These are phyloP conservation scores for Ophion costatus DNA, from an alignment of 2,888 invertebrate species.

Conservation along the genomic window DNA sequence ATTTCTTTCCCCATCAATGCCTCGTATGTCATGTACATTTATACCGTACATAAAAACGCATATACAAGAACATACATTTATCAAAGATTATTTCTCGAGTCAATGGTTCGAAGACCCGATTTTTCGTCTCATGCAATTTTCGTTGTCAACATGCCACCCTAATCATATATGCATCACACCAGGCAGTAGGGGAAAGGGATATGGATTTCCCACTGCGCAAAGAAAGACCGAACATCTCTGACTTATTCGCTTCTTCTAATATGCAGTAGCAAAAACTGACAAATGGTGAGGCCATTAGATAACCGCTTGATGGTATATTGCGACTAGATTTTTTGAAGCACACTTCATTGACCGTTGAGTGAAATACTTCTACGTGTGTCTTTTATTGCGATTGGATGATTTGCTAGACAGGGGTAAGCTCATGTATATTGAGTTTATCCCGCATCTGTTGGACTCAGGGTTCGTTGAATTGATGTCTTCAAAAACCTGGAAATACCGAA, in stretches of 20 bases:
- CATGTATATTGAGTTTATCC: neutral
- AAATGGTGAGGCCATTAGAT: neutral
- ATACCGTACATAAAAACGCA: neutral
- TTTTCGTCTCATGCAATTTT: conserved; percentile 22
- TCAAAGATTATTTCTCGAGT: conserved; percentile 57
- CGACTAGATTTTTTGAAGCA: neutral
- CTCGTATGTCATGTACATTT: neutral
- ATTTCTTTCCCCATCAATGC: conserved; percentile 1
- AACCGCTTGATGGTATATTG: neutral
- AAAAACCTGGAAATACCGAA: neutral
- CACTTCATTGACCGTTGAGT: neutral
- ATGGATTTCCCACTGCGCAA: neutral
- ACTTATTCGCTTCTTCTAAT: neutral
- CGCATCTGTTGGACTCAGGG: neutral
- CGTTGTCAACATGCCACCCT: too few relatives aligned
- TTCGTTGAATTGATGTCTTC: neutral
- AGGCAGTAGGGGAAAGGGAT: too few relatives aligned
- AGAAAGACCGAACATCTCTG: neutral
- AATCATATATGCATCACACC: too few relatives aligned
- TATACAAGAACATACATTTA: conserved; percentile 56
- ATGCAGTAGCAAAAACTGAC: neutral
- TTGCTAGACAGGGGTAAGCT: neutral
- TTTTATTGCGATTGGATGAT: neutral
- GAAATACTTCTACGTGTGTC: neutral
- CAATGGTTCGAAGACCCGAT: conserved; percentile 47